A percentile compares a stretch with the other conserved stretches of the same genome.
These are phyloP conservation scores for Corbicula japonica DNA, from an alignment of 2,888 invertebrate genomes.

Conservation along the genomic window DNA sequence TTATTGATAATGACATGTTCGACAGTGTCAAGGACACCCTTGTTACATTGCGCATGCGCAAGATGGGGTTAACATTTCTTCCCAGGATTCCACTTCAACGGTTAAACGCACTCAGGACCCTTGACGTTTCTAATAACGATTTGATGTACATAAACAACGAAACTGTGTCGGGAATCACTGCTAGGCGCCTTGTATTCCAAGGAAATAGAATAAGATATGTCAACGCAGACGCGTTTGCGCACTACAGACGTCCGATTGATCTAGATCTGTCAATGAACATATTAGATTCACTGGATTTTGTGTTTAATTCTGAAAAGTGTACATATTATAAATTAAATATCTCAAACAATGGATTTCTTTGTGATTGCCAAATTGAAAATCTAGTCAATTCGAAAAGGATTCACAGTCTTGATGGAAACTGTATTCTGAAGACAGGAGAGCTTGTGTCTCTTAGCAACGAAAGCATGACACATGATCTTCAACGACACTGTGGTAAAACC, in stretches of 20 bases:
- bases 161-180: slow-evolving; percentile 48
- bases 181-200: slow-evolving; percentile 49
- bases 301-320: slow-evolving; percentile 55
- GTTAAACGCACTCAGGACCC: slow-evolving; percentile 27
- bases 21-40: slow-evolving; percentile 49
- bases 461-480: slow-evolving; percentile 29
- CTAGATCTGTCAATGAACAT: slow-evolving; percentile 57
- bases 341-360: slow-evolving; percentile 58
- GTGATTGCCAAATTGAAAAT: slow-evolving; percentile 63
- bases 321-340: slow-evolving; percentile 60
- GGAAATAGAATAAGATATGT: slow-evolving; percentile 56
- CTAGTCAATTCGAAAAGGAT: slow-evolving; percentile 49
- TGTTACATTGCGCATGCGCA: slow-evolving; percentile 42
- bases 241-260: slow-evolving; percentile 45
- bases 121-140: slow-evolving; percentile 54
- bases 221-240: slow-evolving; percentile 53
- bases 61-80: slow-evolving; percentile 40
- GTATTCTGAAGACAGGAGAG: slow-evolving; percentile 34
- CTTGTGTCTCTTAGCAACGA: slow-evolving; percentile 32
- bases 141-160: slow-evolving; percentile 45
- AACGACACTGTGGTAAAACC: slow-evolving; percentile 43
- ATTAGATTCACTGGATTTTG: slow-evolving; percentile 51
- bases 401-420: slow-evolving; percentile 45
- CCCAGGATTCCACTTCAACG: slow-evolving; percentile 39
- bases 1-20: slow-evolving; percentile 57